Base-by-base conservation (phyloP, 2,888 invertebrate genomes). In the Salpingus planirostris region DNA sequence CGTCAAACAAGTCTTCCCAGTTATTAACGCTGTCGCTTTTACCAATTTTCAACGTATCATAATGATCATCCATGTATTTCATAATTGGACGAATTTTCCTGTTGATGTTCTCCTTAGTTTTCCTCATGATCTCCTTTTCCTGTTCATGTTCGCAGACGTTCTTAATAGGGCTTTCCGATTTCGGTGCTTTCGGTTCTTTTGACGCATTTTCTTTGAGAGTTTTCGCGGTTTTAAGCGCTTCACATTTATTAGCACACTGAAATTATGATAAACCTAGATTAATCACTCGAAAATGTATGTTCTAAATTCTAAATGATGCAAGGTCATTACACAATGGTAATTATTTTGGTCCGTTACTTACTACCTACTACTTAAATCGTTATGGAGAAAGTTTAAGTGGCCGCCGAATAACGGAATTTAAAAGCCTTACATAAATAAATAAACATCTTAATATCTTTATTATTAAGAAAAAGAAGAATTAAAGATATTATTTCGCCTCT, bases 1-100 rank as follows among this genome's bases (percentile, higher is more conserved):
- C 58, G 44, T 59, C 54, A 44, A 62, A 60, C 31, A 64, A 51
- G 45, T 63, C 64, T 41, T 64, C 64, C 64, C 63, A 63, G 42
- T 60, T 56, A 28, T 59, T 55, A 15, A 62, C 43, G 33, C 52
- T 49, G 28, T 55, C 53, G 25, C 46, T 36, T 40, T 47, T 44
- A 23, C 36, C 52, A 33, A 57, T 56, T 28, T 46, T 42, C 29
- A 59, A 42, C 11, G 50, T 50, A 34, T 58, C 47, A 34, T 52
- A 52, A 25, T 46, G 40, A 31, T 53, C 53, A 29, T 53, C 56
- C 14, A 57, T 51, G 38, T 62, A 59, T 44, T 60, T 62, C 35
- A 62, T 62, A 24, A 63, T 47, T 7, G 61, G 57, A 37, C 59
- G 50, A 10, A 54, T 50, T 48, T 57, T 60, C 38, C 59, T 46